Conservation (phyloP, 1,140 invertebrate species). For the Akabosia matsudoensis region DNA sequence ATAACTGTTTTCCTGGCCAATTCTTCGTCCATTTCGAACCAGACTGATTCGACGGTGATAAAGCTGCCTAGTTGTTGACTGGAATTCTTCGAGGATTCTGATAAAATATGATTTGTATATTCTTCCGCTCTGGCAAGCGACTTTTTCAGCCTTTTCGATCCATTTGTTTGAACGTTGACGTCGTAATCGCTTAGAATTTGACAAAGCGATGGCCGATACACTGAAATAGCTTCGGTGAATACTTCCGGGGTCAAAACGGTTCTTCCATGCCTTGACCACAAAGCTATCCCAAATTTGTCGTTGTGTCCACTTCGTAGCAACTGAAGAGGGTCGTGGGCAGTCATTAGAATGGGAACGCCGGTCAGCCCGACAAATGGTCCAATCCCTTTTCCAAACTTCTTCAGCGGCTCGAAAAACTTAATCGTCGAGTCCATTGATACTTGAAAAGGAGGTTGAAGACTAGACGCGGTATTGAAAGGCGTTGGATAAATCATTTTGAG, state of each 20-base stretch:
- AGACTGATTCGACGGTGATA: slow-evolving; percentile 46
- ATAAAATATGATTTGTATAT: slow-evolving; percentile 20
- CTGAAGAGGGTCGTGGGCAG: background rate
- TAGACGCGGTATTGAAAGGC: background rate
- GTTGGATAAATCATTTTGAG: slow-evolving; percentile 57
- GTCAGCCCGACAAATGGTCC: slow-evolving; percentile 59
- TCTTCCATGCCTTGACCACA: background rate
- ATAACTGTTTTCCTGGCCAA: slow-evolving; percentile 49
- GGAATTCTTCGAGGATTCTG: background rate
- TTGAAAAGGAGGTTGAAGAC: slow-evolving; percentile 54
- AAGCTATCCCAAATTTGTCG: background rate
- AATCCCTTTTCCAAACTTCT: slow-evolving; percentile 55
- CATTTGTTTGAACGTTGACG: slow-evolving; percentile 49
- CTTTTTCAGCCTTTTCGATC: slow-evolving; percentile 53
- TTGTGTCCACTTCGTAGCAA: background rate
- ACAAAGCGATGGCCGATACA: background rate
- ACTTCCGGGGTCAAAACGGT: background rate
- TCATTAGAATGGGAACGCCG: background rate
- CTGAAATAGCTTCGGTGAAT: background rate
- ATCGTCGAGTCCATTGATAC: slow-evolving; percentile 59
- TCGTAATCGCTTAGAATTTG: slow-evolving; percentile 53
- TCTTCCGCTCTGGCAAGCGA: slow-evolving; percentile 44
- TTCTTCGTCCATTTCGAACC: slow-evolving; percentile 54
- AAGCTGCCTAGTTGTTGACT: slow-evolving; percentile 37
- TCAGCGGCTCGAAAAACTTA: slow-evolving; percentile 57